Base-by-base conservation (phyloP, 1,140 invertebrate species). In the Drosophila biarmipes region DNA sequence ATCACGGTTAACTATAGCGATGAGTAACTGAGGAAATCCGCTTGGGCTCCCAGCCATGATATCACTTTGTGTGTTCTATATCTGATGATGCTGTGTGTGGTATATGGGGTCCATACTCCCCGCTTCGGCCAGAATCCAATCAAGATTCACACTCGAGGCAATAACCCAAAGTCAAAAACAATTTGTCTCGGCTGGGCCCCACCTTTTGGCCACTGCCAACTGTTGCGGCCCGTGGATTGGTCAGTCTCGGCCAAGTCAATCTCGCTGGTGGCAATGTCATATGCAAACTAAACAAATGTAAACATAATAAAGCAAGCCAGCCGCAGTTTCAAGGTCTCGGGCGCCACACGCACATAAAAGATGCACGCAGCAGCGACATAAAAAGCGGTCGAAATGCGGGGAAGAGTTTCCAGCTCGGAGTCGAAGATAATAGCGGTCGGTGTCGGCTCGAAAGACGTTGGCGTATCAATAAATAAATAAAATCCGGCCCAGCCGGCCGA, bases 261-360 rank as follows among this genome's bases (percentile, higher is more conserved):
- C 54, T 81, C 54, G 82, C 82, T 87, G 78, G 73, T 64, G 79
- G 85, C 85, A 90, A 90, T 90, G 85, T 76, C 85, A 90, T 86
- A 90, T 90, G 85, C 81, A 90, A 90, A 90, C 85, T 78, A 86
- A 67, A 75, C 72, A 86, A 90, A 90, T 90, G 85, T 90, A 90
- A 90, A 78, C 85, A 89, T 69, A 73, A 90, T 81, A 86, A 90
- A 90, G 76, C 76, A 90, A 90, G 76, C 86, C 66, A 90, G 81
- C 78, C 69, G 74, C 80, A 86, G 71, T 86, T 90, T 90, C 86
- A 90, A 90, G 85, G 85, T 90, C 85, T 86, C 75, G 80, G 80
- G 64, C 85, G 59, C 79, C 84, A 89, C 84, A 89, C 75, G 75
- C 79, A 82, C 84, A 86, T 86, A 81, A 86, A 86, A 86, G 64